phyloP scores from a whole-genome alignment of 2,113 vertebrate species.

The Prunella fulvescens region DNA sequence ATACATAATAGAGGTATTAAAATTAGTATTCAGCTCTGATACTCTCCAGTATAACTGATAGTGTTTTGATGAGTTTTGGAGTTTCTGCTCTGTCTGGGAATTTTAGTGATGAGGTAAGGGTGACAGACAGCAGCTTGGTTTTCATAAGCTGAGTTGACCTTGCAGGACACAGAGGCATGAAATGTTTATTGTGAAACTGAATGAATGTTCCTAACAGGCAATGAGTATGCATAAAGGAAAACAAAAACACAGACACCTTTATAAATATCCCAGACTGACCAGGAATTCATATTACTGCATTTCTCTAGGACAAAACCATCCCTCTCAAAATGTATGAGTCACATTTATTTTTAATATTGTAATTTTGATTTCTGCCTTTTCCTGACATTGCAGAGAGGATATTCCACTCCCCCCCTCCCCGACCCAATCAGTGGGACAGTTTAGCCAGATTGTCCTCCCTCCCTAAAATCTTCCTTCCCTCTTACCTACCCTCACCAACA shows the following conservation, averaged over 20 bases:
- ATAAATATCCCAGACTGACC: neutral
- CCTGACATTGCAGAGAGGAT: neutral
- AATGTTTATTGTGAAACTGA: conserved; percentile 16
- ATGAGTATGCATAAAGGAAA: neutral
- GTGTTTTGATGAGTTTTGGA: conserved; percentile 54
- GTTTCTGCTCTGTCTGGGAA: conserved; percentile 48
- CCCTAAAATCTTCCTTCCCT: neutral
- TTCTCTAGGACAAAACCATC: neutral
- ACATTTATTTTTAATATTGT: neutral
- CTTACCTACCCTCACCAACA: neutral
- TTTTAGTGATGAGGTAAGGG: conserved; percentile 49
- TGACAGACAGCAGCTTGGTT: conserved; percentile 15
- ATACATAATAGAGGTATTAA: conserved; percentile 7
- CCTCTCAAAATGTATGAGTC: neutral
- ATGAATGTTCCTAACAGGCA: neutral
- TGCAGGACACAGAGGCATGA: conserved; percentile 10
- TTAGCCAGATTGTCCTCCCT: neutral
- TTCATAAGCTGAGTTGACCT: conserved; percentile 52
- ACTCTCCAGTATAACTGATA: conserved; percentile 21
- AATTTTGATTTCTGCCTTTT: neutral
- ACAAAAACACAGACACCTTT: neutral
- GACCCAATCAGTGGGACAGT: neutral
- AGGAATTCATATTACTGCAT: neutral
- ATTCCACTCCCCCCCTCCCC: rapidly evolving
- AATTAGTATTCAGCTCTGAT: conserved; percentile 54